These are phyloP conservation scores for Hermaeophaga mercurialis DNA, from an alignment of 2,888 invertebrate genomes.

Conservation along the genomic window DNA sequence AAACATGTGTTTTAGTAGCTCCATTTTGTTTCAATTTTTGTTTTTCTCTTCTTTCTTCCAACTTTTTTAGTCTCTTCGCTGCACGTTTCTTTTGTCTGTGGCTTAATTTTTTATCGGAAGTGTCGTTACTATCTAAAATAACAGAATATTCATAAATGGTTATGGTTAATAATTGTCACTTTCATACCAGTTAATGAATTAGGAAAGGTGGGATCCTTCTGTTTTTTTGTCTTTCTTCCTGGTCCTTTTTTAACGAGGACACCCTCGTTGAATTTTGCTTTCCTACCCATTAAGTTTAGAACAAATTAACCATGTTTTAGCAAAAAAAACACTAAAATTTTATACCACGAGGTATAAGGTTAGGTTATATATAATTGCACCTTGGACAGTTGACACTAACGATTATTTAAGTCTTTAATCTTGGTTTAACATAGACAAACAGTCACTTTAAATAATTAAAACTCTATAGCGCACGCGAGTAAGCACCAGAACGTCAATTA, in stretches of 20 bases:
- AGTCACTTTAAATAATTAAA: no score
- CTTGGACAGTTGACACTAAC: background rate
- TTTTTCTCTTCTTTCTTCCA: slow-evolving; percentile 40
- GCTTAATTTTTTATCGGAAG: slow-evolving; percentile 63
- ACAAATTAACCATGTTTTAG: background rate
- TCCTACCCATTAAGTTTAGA: slow-evolving; percentile 75
- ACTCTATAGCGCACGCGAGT: no score
- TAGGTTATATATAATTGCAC: background rate
- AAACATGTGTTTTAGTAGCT: background rate
- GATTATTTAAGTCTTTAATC: no score
- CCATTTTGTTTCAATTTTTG: slow-evolving; percentile 36
- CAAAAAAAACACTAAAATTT: background rate
- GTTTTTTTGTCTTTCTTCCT: slow-evolving; percentile 86
- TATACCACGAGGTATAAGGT: background rate
- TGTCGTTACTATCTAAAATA: slow-evolving; percentile 58
- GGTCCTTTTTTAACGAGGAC: slow-evolving; percentile 78
- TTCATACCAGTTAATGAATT: slow-evolving; percentile 60
- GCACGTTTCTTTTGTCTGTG: slow-evolving; percentile 55
- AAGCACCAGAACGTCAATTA: no score
- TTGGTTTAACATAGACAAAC: no score
- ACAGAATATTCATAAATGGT: background rate
- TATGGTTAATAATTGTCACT: no score
- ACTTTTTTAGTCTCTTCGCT: slow-evolving; percentile 47
- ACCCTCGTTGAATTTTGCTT: slow-evolving; percentile 75
- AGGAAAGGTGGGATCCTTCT: slow-evolving; percentile 76